Conservation (phyloP, 2,113 vertebrate genomes). For the Talpa occidentalis region DNA sequence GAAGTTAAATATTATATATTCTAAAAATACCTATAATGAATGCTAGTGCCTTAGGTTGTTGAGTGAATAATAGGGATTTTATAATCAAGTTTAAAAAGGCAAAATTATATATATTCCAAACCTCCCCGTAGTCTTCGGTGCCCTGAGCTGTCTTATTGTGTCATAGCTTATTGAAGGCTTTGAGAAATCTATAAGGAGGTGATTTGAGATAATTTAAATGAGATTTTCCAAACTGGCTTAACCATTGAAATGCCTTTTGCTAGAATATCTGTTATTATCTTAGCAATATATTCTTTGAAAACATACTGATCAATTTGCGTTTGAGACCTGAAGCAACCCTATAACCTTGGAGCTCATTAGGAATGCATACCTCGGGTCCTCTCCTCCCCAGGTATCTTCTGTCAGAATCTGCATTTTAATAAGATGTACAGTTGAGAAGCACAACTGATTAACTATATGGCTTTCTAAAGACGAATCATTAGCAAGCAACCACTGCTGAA, state of each 20-base stretch:
- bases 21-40: background rate
- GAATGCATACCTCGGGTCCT: background rate
- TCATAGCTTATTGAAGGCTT: background rate
- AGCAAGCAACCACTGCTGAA: background rate
- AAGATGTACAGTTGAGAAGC: background rate
- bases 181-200: background rate
- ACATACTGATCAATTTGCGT: background rate
- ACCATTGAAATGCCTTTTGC: background rate
- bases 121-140: fast-evolving
- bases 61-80: background rate
- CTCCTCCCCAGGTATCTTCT: background rate
- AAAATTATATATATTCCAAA: background rate
- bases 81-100: background rate
- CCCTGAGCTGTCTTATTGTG: background rate
- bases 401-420: background rate
- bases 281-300: background rate
- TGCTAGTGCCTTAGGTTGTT: background rate
- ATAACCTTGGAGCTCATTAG: background rate
- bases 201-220: background rate
- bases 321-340: background rate
- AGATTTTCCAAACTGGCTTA: background rate
- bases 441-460: background rate
- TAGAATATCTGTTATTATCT: background rate
- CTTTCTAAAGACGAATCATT: background rate
- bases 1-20: background rate